A percentile compares a stretch with the other conserved stretches of the same genome.
Conservation (phyloP, 2,888 invertebrate species). For the Horisme vitalbata region DNA sequence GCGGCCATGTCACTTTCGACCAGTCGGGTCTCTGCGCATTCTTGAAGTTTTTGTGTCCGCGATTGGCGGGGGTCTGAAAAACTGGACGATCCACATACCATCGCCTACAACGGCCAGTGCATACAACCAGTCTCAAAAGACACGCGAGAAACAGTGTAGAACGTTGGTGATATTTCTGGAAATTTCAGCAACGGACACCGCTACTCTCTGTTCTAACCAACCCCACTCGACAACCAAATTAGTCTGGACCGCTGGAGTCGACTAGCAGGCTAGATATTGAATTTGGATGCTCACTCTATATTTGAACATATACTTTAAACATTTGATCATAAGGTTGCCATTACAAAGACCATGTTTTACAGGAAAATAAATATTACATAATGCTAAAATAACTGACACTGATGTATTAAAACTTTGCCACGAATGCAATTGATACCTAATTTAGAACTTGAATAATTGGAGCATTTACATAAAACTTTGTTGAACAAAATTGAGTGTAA, state of each 20-base stretch:
- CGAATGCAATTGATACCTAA: constrained; percentile 9
- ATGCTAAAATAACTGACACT: background rate
- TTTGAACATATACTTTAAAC: constrained; percentile 57
- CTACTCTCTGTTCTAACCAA: constrained; percentile 59
- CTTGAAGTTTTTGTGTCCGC: constrained; percentile 75
- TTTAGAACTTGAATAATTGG: constrained; percentile 6
- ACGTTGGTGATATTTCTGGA: constrained; percentile 78
- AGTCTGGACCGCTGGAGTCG: constrained; percentile 62
- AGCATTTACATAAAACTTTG: constrained; percentile 16
- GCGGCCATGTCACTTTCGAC: constrained; percentile 76
- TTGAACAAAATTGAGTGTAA: constrained; percentile 19
- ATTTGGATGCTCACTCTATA: constrained; percentile 39
- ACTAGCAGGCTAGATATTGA: constrained; percentile 50
- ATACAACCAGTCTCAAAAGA: constrained; percentile 68
- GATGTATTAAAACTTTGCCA: constrained; percentile 12
- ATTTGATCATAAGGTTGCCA: constrained; percentile 67
- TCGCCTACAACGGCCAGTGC: constrained; percentile 79
- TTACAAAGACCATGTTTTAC: constrained; percentile 41
- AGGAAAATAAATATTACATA: constrained; percentile 18
- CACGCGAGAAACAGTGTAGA: constrained; percentile 67
- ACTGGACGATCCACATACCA: constrained; percentile 83
- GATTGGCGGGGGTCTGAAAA: constrained; percentile 81
- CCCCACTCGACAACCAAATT: constrained; percentile 52
- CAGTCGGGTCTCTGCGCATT: constrained; percentile 71
- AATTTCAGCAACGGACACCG: constrained; percentile 80